Evolutionary conservation across 2,888 invertebrate species (phyloP).

Genomic region (Poecilus cupreus): DNA sequence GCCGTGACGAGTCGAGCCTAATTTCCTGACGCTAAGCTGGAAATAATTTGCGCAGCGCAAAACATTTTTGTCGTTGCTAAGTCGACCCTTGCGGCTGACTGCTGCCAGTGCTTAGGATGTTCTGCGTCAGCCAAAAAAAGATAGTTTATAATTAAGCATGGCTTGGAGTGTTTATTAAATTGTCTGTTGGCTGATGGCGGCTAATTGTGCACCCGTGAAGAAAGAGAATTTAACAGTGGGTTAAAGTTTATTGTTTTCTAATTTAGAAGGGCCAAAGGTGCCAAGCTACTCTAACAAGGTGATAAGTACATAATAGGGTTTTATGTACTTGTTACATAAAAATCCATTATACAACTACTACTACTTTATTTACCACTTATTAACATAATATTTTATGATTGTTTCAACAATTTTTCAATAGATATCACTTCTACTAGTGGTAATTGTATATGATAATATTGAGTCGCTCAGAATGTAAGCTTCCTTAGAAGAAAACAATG

Average conservation of each 20-base stretch:
- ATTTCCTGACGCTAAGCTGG: slow-evolving; percentile 35
- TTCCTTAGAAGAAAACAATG: no score
- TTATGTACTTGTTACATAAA: no score
- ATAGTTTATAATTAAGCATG: slow-evolving; percentile 35
- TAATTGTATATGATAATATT: no score
- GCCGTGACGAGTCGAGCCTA: slow-evolving; percentile 4
- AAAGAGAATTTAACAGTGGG: neutral
- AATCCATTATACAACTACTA: no score
- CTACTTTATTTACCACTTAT: no score
- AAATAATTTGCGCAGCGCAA: slow-evolving; percentile 34
- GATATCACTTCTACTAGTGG: no score
- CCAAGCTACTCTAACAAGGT: no score
- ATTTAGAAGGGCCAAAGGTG: neutral
- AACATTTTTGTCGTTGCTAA: slow-evolving; percentile 40
- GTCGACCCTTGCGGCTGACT: slow-evolving; percentile 7
- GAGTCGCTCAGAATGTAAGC: no score
- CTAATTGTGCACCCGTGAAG: neutral
- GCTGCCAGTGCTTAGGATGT: neutral
- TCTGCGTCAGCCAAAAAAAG: slow-evolving; percentile 19
- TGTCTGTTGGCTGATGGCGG: neutral
- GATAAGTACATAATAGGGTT: no score
- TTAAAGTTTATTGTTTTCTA: neutral
- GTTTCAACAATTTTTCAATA: no score
- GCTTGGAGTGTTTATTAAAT: neutral
- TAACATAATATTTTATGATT: no score